Base-by-base conservation (phyloP, 2,888 invertebrate genomes). In the Andrena minutula region DNA sequence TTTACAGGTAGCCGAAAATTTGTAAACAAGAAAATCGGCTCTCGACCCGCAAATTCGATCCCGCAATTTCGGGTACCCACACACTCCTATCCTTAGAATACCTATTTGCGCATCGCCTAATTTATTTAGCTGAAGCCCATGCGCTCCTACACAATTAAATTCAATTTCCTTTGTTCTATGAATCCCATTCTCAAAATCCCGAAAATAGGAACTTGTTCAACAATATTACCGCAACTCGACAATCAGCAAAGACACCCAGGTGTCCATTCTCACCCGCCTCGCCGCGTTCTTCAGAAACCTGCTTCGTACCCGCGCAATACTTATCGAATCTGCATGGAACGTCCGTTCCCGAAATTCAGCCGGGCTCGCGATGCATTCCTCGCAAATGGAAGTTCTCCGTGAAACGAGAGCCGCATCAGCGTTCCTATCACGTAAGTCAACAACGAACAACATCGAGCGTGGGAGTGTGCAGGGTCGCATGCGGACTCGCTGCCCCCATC, bases 361-460 rank as follows among this genome's bases (percentile, higher is more conserved):
- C 28, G 7, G 1, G n/a, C 61, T 75, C 41, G 20, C 51, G 10
- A 51, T 7, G 41, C 56, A 64, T 71, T 76, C 30, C 63, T 32
- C 63, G 16, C 4, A 35, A 61, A 41, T 35, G 61, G 35, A 61
- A 28, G 30, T 41, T 72, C 23, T 56, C 64, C 1, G 8, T 30
- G 4, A 20, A 56, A 12, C 1, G 10, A 10, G 47, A 41, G 16
- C 8, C 60, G 58, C 77, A 78, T 78, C 74, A 61, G 61, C 53
- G 74, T 78, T 74, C 77, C 41, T 26, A 66, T 74, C 77, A 74
- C 77, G 77, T 74, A 66, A 73, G 49, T 12, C 35, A 51, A 28
- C 60, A 28, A 20, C 49, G 23, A 65, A 8, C 26, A 65, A 20
- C 41, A 41, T 5, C 30, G 23, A 16, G 6, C 10, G 20, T 12